phyloP scores from a whole-genome alignment of 2,113 vertebrate species.

The Xyrauchen texanus region DNA sequence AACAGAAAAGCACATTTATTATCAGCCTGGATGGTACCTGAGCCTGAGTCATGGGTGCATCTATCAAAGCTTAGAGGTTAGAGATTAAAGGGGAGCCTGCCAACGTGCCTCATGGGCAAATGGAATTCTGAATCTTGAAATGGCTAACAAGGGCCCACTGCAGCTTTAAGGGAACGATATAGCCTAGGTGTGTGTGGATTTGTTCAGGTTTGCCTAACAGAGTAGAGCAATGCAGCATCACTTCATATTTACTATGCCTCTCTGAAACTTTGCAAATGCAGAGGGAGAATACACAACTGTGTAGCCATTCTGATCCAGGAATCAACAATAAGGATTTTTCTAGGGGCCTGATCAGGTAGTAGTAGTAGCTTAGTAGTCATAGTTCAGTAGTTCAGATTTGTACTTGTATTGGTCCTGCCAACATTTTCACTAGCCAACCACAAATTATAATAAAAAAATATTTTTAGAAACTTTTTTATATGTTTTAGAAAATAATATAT shows the following conservation, averaged over 20 bases:
- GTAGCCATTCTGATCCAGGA: constrained; percentile 24
- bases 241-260: neutral
- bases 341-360: constrained; percentile 3
- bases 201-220: neutral
- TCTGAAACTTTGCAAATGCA: neutral
- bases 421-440: too few species aligned
- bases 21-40: constrained; percentile 13
- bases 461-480: too few species aligned
- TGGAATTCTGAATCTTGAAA: constrained; percentile 4
- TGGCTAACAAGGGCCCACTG: neutral
- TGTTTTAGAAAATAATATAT: too few species aligned
- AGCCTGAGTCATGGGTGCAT: constrained; percentile 36
- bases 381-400: constrained; percentile 36
- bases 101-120: constrained; percentile 18
- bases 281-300: neutral
- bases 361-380: neutral
- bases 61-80: constrained; percentile 45
- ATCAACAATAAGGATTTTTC: neutral
- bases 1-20: constrained; percentile 42
- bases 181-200: neutral
- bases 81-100: constrained; percentile 7
- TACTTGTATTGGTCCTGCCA: constrained; percentile 1
- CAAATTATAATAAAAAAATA: too few species aligned
- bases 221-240: neutral
- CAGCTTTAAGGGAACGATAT: too few species aligned